Evolutionary conservation across 2,113 vertebrate genomes (phyloP).

Genomic region (Microcebus ravelobensis): DNA sequence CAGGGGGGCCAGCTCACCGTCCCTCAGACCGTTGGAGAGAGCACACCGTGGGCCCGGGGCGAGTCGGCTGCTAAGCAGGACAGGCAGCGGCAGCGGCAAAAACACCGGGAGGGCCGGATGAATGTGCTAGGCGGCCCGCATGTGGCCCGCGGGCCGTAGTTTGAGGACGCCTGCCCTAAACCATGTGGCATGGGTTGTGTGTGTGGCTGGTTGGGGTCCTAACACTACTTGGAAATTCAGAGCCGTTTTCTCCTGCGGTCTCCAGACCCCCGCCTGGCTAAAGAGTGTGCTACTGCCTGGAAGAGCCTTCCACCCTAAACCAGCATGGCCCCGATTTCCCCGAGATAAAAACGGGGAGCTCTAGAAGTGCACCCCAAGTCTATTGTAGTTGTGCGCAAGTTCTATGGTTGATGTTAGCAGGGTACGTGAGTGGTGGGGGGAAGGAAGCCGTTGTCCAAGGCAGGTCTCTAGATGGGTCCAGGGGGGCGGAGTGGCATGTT

Average conservation of each 20-base stretch:
- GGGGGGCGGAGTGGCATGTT: neutral
- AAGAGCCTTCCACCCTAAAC: slow-evolving; percentile 50
- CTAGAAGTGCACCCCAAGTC: neutral
- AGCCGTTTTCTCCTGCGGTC: slow-evolving; percentile 54
- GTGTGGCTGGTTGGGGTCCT: neutral
- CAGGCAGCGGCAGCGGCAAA: too few relatives aligned
- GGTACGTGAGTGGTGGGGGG: neutral
- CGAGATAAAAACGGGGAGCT: neutral
- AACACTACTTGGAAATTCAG: slow-evolving; percentile 14
- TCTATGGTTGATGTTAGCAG: slow-evolving; percentile 10
- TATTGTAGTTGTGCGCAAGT: neutral
- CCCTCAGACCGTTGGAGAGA: too few relatives aligned
- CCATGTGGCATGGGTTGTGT: neutral
- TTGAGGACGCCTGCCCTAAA: too few relatives aligned
- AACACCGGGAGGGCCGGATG: too few relatives aligned
- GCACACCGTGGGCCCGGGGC: too few relatives aligned
- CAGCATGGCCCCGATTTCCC: neutral
- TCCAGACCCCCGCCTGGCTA: slow-evolving; percentile 41
- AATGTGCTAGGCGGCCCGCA: too few relatives aligned
- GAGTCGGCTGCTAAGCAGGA: too few relatives aligned
- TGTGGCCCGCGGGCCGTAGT: too few relatives aligned
- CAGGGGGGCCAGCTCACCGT: too few relatives aligned
- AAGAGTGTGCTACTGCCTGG: neutral
- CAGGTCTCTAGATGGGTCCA: slow-evolving; percentile 50
- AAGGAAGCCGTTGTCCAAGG: slow-evolving; percentile 31